Conservation (phyloP, 2,113 vertebrate species). For the Ammodytes marinus region DNA sequence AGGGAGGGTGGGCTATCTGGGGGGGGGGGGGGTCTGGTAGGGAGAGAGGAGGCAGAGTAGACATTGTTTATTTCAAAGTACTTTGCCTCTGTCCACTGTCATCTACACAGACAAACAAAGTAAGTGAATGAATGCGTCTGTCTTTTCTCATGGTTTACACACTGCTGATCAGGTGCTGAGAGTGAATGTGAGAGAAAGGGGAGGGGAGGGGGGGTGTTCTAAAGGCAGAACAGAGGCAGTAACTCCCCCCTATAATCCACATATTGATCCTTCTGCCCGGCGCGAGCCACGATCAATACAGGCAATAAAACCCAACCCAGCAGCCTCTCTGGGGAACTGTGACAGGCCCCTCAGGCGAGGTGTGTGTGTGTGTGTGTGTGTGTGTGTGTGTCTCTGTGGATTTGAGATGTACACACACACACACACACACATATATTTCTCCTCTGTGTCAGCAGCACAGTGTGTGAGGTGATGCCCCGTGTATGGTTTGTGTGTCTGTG, state of each 20-base stretch:
- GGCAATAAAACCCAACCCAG: conserved; percentile 75
- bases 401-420: too few species aligned
- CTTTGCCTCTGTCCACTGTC: not conserved
- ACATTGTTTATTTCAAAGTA: not conserved
- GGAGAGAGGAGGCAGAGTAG: conserved; percentile 1
- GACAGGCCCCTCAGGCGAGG: conserved; percentile 52
- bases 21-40: not conserved
- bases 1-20: not conserved
- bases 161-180: conserved; percentile 30
- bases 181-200: conserved; percentile 21
- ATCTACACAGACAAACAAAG: conserved; percentile 8
- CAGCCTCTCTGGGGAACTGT: conserved; percentile 62
- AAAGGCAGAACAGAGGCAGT: conserved; percentile 36
- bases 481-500: conserved; percentile 24
- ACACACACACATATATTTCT: conserved; percentile 5
- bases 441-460: conserved; percentile 9
- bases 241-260: conserved; percentile 61
- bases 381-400: too few species aligned
- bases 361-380: conserved; percentile 13
- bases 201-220: conserved; percentile 11
- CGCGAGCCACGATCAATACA: conserved; percentile 68
- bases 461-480: conserved; percentile 19
- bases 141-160: conserved; percentile 27
- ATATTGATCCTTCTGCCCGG: conserved; percentile 68
- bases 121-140: not conserved